phyloP scores from a whole-genome alignment of 2,113 vertebrate species.

The Illadopsis cleaveri region DNA sequence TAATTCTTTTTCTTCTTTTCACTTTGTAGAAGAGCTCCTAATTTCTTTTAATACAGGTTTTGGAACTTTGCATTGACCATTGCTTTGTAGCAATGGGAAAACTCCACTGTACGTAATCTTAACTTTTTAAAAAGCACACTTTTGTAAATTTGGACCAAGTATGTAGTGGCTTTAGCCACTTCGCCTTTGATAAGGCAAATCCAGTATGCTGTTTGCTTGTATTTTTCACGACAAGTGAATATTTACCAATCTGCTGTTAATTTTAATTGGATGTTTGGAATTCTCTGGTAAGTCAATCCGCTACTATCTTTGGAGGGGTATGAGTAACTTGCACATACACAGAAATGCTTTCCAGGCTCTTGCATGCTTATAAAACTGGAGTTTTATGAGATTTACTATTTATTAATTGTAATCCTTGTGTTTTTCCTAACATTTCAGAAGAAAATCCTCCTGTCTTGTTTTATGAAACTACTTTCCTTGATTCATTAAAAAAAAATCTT shows the following conservation, averaged over 20 bases:
- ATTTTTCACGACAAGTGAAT: not conserved
- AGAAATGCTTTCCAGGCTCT: not conserved
- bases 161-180: not conserved
- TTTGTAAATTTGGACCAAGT: not conserved
- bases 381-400: not conserved
- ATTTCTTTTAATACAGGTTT: not conserved
- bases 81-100: not conserved
- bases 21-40: not conserved
- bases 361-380: not conserved
- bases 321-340: not conserved
- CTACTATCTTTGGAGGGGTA: not conserved
- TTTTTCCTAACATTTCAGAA: not conserved
- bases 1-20: not conserved
- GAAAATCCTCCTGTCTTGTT: not conserved
- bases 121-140: not conserved
- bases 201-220: not conserved
- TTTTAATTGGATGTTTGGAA: not conserved
- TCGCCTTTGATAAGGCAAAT: not conserved
- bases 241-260: not conserved
- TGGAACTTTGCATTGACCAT: not conserved
- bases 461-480: not conserved
- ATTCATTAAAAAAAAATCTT: not conserved
- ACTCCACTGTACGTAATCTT: rapidly evolving
- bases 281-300: not conserved
- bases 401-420: not conserved